Base-by-base conservation (phyloP, 2,888 invertebrate species). In the Chesias legatella region DNA sequence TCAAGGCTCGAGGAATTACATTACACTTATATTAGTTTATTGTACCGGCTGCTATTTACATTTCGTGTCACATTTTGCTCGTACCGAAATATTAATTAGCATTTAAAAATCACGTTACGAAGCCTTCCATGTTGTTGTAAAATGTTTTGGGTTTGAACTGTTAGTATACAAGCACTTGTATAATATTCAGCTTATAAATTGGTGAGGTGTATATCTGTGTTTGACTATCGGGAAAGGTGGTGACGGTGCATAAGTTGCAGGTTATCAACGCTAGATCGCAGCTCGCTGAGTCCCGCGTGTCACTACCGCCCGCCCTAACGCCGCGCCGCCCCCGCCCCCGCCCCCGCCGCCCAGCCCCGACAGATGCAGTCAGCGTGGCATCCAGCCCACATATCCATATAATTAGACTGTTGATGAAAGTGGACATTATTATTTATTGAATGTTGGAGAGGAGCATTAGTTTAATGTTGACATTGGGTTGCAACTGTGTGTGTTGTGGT, bases 191-290 rank as follows among this genome's bases (percentile, higher is more conserved):
- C n/a, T n/a, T n/a, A n/a, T n/a, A n/a, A n/a, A n/a, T n/a, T n/a
- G n/a, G n/a, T n/a, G n/a, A n/a, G n/a, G n/a, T n/a, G n/a, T n/a
- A n/a, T n/a, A n/a, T n/a, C n/a, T n/a, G n/a, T n/a, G n/a, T n/a
- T n/a, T n/a, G n/a, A n/a, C n/a, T n/a, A n/a, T n/a, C n/a, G n/a
- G n/a, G n/a, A n/a, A n/a, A n/a, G n/a, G 13, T 3, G 13, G 13
- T 5, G 13, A 17, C 5, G 13, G 13, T 17, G 13, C 13, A 17
- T 5, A 17, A n/a, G 3, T 67, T 67, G 35, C 79, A 84, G 83
- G 83, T 34, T 83, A 81, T 58, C 82, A 71, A 51, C 83, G 81
- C 59, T 83, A 84, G 82, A 79, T 43, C 67, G 76, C 28, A 50
- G 33, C 10, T 17, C 54, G 40, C 42, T 45, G 23, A 41, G 43